Evolutionary conservation across 2,113 vertebrate species (phyloP), one percentile per base, ranked within the genome.

Genomic region (Rhea pennata): DNA sequence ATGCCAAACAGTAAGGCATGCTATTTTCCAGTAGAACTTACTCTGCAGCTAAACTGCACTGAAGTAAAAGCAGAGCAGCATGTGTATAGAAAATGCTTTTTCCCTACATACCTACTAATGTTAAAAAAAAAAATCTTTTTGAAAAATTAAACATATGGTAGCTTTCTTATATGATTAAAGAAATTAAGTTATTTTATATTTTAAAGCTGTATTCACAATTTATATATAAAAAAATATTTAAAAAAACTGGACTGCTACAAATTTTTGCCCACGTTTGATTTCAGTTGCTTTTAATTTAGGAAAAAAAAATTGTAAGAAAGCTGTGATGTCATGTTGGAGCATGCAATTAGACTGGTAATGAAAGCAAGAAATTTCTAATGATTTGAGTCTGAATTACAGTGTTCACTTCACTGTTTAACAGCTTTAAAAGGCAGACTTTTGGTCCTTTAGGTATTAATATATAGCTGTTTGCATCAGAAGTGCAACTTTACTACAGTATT

Each of bases 11-110:
- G 42, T 64, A 88, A 53, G 56, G 50, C 10, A 2, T 59, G 27
- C 46, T 0, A 0, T 88, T 82, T 67, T 46, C 59, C 10, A 42
- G 62, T n/a, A 70, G 27, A 70, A 39, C 11, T 40, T 90, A 46
- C 0, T 33, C 62, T 65, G 29, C 31, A 5, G 19, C 36, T 78
- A 48, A 73, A 54, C 22, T 69, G 21, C 1, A 1, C 10, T 27
- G 24, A 2, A 50, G 40, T 50, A 26, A 62, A 67, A 36, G 29
- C 24, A 48, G 33, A 62, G 51, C 16, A 44, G 19, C 65, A 36
- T 36, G 16, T 61, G 12, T 24, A n/a, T 15, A 40, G 50, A 71
- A 77, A 72, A 50, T 26, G 31, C 59, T 23, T 75, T 74, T 76
- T 65, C 46, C n/a, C 2, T 86, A 46, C 7, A 3, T 7, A 5